Conservation (phyloP, 2,888 invertebrate genomes). For the Cantharis nigra region DNA sequence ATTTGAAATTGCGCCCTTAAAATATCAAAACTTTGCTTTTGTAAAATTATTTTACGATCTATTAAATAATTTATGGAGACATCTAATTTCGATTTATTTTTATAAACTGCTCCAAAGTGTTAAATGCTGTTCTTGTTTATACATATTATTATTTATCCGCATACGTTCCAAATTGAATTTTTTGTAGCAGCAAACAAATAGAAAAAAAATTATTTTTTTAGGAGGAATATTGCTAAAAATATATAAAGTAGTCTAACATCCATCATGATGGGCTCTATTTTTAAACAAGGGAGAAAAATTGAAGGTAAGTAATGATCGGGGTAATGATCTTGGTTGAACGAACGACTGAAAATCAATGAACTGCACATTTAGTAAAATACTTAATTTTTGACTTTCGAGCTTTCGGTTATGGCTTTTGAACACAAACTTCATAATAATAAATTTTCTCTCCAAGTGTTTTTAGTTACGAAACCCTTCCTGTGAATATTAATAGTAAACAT, state of each 20-base stretch:
- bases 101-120: background rate
- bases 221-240: background rate
- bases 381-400: background rate
- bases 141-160: background rate
- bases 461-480: background rate
- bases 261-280: background rate
- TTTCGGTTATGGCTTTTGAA: background rate
- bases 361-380: background rate
- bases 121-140: no score
- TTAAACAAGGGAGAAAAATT: background rate
- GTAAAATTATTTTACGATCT: conserved; percentile 39
- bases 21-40: conserved; percentile 31
- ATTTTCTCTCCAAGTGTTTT: background rate
- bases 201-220: background rate
- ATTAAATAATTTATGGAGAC: conserved; percentile 2
- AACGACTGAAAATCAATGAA: background rate
- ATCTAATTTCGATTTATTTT: background rate
- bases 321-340: background rate
- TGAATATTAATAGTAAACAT: background rate
- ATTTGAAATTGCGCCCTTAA: background rate
- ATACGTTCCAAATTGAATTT: background rate
- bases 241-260: background rate
- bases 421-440: background rate
- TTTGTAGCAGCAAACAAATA: background rate
- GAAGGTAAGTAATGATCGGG: background rate